A percentile compares a stretch with the other conserved stretches of the same genome.
Conservation (phyloP, 2,113 vertebrate genomes). For the Ramphastos sulfuratus region DNA sequence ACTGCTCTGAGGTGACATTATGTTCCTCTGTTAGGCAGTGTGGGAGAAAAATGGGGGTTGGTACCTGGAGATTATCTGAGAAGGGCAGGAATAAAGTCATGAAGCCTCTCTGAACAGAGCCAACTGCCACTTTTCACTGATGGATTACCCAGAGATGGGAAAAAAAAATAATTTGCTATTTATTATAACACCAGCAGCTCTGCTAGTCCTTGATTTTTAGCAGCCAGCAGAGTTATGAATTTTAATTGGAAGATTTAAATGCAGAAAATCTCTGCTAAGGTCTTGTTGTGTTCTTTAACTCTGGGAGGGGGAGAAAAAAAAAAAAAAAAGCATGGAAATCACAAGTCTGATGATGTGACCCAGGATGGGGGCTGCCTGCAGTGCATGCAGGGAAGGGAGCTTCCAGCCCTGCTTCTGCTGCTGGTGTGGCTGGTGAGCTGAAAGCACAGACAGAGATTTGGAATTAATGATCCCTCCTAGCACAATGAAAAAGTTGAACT, state of each 20-base stretch:
- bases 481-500: background rate
- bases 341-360: background rate
- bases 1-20: background rate
- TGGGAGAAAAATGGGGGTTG: background rate
- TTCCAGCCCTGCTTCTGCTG: background rate
- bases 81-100: background rate
- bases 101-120: background rate
- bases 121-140: background rate
- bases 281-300: background rate
- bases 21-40: background rate
- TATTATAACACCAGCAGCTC: background rate
- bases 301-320: background rate
- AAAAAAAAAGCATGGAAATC: background rate
- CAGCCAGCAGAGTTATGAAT: background rate
- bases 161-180: background rate
- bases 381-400: background rate
- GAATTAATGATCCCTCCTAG: background rate
- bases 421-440: background rate
- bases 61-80: background rate
- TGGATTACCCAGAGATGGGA: background rate
- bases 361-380: background rate
- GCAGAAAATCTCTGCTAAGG: background rate
- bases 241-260: background rate
- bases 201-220: background rate
- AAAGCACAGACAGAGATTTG: background rate